phyloP scores from a whole-genome alignment of 2,797 vertebrate species.

The Aphelocoma californica region DNA sequence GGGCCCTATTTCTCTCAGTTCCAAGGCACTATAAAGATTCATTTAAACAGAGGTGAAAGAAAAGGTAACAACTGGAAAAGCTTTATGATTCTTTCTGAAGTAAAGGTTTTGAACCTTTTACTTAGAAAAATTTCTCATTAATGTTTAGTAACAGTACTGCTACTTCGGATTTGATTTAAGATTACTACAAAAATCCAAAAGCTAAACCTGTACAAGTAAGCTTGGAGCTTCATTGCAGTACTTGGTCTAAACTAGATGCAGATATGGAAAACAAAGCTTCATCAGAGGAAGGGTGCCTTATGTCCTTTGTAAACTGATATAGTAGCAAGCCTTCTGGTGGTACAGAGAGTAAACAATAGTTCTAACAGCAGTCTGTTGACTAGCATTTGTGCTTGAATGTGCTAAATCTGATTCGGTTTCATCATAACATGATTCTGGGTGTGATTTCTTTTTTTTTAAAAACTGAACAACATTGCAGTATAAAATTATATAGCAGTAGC shows the following conservation, averaged over 20 bases:
- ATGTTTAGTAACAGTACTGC: neutral
- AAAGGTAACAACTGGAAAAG: neutral
- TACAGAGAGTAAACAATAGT: neutral
- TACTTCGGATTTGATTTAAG: neutral
- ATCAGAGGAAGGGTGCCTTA: neutral
- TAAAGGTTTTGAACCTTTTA: neutral
- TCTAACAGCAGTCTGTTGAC: neutral
- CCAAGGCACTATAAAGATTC: neutral
- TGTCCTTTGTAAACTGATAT: neutral
- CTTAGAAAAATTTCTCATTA: neutral
- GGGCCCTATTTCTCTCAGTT: neutral
- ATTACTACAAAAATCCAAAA: neutral
- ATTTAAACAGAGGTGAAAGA: neutral
- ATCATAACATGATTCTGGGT: neutral
- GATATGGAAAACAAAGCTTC: neutral
- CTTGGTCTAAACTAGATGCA: neutral
- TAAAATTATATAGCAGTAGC: neutral
- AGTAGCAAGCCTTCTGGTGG: slow-evolving; percentile 45
- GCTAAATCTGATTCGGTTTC: neutral
- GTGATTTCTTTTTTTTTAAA: neutral
- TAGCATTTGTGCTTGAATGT: neutral
- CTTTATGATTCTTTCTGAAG: neutral
- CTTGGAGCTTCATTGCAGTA: neutral
- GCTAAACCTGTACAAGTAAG: neutral
- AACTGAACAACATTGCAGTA: neutral